Conservation (phyloP, 2,113 vertebrate species). For the Siphamia tubifer region DNA sequence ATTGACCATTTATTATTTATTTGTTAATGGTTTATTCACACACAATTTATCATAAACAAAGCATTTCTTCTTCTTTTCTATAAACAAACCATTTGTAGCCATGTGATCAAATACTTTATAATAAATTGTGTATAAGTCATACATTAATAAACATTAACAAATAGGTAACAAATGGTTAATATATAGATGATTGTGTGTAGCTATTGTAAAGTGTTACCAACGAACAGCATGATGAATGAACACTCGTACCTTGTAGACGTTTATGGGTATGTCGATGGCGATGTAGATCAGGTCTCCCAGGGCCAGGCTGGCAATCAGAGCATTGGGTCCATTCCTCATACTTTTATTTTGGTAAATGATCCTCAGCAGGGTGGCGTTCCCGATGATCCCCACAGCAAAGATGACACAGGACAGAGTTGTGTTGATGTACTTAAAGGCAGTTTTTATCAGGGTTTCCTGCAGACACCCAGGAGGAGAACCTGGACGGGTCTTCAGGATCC, state of each 20-base stretch:
- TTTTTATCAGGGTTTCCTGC: constrained; percentile 76
- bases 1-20: too few species aligned
- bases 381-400: constrained; percentile 90
- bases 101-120: too few species aligned
- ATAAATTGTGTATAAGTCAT: too few species aligned
- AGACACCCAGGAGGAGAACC: constrained; percentile 62
- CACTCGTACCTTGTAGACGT: constrained; percentile 85
- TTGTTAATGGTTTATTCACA: too few species aligned
- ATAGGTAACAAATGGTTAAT: too few species aligned
- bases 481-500: rapidly evolving
- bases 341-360: constrained; percentile 94
- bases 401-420: constrained; percentile 86
- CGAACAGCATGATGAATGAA: not conserved
- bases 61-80: too few species aligned
- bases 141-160: too few species aligned
- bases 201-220: too few species aligned
- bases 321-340: constrained; percentile 95
- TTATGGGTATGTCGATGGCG: constrained; percentile 89
- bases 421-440: constrained; percentile 90
- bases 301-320: constrained; percentile 91
- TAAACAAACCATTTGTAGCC: too few species aligned
- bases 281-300: constrained; percentile 94
- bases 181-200: too few species aligned
- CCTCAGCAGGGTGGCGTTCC: constrained; percentile 90
- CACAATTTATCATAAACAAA: too few species aligned